Conservation (phyloP, 1,140 invertebrate species). For the Drosophila watanabei region DNA sequence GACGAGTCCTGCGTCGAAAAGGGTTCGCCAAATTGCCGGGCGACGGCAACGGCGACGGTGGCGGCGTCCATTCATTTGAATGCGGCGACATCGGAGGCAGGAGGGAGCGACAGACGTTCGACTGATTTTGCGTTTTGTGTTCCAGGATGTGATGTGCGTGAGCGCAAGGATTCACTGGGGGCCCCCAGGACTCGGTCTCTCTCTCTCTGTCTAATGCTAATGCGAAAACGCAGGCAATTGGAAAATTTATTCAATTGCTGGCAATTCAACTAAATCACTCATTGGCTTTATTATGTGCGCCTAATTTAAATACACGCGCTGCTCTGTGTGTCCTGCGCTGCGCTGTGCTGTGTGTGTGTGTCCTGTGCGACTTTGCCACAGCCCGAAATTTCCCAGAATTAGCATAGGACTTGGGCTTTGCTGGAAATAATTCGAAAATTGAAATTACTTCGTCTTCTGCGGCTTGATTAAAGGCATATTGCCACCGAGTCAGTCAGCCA, state of each 20-base stretch:
- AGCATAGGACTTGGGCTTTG: slow-evolving; percentile 45
- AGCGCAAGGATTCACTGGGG: slow-evolving; percentile 11
- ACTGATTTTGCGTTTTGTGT: slow-evolving; percentile 75
- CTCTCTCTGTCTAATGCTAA: slow-evolving; percentile 60
- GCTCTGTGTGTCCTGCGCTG: slow-evolving; percentile 20
- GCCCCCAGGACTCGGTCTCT: neutral
- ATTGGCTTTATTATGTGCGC: slow-evolving; percentile 81
- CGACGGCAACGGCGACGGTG: slow-evolving; percentile 20
- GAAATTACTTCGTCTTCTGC: slow-evolving; percentile 70
- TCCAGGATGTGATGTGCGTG: slow-evolving; percentile 35
- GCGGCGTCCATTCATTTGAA: slow-evolving; percentile 70
- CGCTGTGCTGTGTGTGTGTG: slow-evolving; percentile 12
- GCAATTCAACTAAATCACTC: slow-evolving; percentile 84
- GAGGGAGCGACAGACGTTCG: slow-evolving; percentile 21
- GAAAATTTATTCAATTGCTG: slow-evolving; percentile 85
- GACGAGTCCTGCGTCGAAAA: slow-evolving; percentile 61
- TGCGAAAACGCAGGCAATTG: slow-evolving; percentile 79
- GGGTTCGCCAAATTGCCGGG: slow-evolving; percentile 74
- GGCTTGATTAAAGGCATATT: slow-evolving; percentile 92
- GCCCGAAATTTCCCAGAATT: slow-evolving; percentile 24
- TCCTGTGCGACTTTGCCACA: slow-evolving; percentile 6
- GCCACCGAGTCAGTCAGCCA: slow-evolving; percentile 88
- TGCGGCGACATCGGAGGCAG: slow-evolving; percentile 21
- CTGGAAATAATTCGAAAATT: slow-evolving; percentile 82
- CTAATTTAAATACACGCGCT: slow-evolving; percentile 76